Evolutionary conservation across 2,113 vertebrate species (phyloP).

Genomic region (Lanius collurio): DNA sequence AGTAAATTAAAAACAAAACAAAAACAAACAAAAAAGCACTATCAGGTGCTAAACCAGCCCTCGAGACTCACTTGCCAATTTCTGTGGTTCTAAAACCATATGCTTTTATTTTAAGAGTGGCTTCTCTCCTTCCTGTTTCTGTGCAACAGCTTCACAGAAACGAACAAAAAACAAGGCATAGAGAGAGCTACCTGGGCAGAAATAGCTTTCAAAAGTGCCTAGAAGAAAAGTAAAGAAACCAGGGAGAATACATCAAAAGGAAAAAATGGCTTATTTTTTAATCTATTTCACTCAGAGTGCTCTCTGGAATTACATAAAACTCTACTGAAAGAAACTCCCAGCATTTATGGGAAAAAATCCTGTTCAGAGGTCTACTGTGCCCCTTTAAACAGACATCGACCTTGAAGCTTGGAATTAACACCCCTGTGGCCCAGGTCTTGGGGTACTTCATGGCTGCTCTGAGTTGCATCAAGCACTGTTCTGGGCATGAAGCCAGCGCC

Average conservation of each 20-base stretch:
- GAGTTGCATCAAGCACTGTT: not conserved
- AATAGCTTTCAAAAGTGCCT: not conserved
- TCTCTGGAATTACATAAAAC: not conserved
- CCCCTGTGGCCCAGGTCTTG: not conserved
- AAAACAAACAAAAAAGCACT: not conserved
- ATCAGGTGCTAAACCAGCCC: constrained; percentile 35
- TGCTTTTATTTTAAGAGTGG: not conserved
- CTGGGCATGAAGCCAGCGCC: not conserved
- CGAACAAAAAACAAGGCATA: not conserved
- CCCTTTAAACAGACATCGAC: not conserved
- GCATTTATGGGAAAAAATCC: not conserved
- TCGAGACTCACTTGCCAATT: not conserved
- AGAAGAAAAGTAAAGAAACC: not conserved
- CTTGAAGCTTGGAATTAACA: not conserved
- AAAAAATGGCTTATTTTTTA: not conserved
- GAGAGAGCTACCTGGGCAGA: not conserved
- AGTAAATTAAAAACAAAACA: constrained; percentile 16
- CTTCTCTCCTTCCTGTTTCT: not conserved
- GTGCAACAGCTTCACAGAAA: not conserved
- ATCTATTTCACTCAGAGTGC: not conserved
- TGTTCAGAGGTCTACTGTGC: not conserved
- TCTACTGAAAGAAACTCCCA: not conserved
- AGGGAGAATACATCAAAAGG: not conserved
- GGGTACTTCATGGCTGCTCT: not conserved
- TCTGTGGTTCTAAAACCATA: not conserved